phyloP scores from a whole-genome alignment of 2,888 invertebrate species.

The Micropterix aruncella region DNA sequence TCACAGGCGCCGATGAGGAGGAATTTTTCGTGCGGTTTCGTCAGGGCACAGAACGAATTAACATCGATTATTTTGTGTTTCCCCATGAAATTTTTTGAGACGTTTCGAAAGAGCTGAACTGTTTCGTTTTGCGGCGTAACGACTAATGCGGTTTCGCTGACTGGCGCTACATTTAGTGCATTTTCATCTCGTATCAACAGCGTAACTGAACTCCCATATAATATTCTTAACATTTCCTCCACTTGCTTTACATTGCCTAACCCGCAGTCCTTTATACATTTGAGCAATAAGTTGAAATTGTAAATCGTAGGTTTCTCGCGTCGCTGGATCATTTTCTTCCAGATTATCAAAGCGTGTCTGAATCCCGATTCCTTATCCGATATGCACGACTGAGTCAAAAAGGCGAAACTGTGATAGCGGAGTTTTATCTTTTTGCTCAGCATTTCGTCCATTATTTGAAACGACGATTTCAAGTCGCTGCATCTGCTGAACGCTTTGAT shows the following conservation, averaged over 20 bases:
- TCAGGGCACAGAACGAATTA: slow-evolving; percentile 40
- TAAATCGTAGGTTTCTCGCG: slow-evolving; percentile 53
- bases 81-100: slow-evolving; percentile 51
- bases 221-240: slow-evolving; percentile 27
- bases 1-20: slow-evolving; percentile 65
- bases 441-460: slow-evolving; percentile 78
- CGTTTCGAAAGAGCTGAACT: neutral
- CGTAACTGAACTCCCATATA: neutral
- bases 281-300: slow-evolving; percentile 69
- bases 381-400: slow-evolving; percentile 74
- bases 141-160: neutral
- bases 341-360: slow-evolving; percentile 67
- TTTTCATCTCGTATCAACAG: too few species aligned
- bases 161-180: neutral
- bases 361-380: slow-evolving; percentile 68
- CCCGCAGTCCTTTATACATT: slow-evolving; percentile 68
- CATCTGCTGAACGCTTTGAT: slow-evolving; percentile 84
- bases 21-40: slow-evolving; percentile 49
- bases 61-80: slow-evolving; percentile 46
- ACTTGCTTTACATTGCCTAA: slow-evolving; percentile 51
- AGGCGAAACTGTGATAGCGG: slow-evolving; percentile 57
- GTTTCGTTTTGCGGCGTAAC: neutral
- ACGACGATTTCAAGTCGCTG: slow-evolving; percentile 64
- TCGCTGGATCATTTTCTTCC: slow-evolving; percentile 63
- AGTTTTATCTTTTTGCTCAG: slow-evolving; percentile 42